Conservation (phyloP, 2,888 invertebrate species). For the Neoaliturus tenellus region DNA sequence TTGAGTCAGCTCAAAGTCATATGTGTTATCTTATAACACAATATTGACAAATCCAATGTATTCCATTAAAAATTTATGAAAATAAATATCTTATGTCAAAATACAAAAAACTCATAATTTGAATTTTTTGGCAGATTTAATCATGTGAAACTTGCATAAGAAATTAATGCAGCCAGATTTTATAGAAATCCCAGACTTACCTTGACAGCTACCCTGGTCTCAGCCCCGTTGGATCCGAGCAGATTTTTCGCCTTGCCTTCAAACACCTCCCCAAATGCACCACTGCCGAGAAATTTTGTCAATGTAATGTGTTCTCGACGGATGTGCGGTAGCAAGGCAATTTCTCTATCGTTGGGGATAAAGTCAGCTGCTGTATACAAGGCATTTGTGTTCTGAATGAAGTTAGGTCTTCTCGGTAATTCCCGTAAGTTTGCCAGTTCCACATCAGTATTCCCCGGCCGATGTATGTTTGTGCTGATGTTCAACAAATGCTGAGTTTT, state of each 20-base stretch:
- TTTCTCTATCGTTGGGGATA: slow-evolving; percentile 74
- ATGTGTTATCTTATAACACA: no score
- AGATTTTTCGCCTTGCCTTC: slow-evolving; percentile 90
- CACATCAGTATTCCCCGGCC: slow-evolving; percentile 76
- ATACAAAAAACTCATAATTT: no score
- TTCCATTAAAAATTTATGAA: no score
- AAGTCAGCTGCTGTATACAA: slow-evolving; percentile 80
- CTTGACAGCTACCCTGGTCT: slow-evolving; percentile 94
- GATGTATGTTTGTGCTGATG: slow-evolving; percentile 67
- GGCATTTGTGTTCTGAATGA: slow-evolving; percentile 89
- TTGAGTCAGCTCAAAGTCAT: no score
- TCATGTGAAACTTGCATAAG: no score
- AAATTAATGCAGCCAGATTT: no score
- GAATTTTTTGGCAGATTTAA: no score
- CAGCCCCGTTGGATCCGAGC: slow-evolving; percentile 75
- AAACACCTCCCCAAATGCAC: slow-evolving; percentile 98
- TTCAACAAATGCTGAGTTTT: slow-evolving; percentile 78
- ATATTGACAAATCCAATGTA: no score
- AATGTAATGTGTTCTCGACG: slow-evolving; percentile 90
- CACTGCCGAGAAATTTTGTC: slow-evolving; percentile 93
- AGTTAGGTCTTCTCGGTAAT: slow-evolving; percentile 82
- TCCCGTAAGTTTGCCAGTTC: slow-evolving; percentile 92
- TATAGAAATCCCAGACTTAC: slow-evolving; percentile 75
- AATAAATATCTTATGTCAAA: no score
- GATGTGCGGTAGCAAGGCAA: slow-evolving; percentile 83